Base-by-base conservation (phyloP, 2,113 vertebrate genomes). In the Nothobranchius furzeri region DNA sequence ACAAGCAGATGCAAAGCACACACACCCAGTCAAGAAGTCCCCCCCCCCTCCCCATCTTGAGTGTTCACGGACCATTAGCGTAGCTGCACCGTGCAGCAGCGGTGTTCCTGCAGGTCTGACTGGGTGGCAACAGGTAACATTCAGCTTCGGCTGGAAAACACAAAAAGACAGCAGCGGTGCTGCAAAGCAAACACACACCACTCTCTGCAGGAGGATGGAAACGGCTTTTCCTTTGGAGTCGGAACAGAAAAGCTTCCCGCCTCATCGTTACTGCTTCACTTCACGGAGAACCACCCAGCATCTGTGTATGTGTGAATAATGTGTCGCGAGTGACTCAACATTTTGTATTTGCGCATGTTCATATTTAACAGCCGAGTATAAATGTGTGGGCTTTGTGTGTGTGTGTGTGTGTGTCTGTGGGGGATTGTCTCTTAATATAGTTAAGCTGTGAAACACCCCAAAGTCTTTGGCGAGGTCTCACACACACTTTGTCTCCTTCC, bases 391-490 rank as follows among this genome's bases (percentile, higher is more conserved):
- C 54, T 64, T 47, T 25, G 15, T 58, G 62, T 70, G 67, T 56
- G 58, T 68, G 49, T 40, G 37, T 40, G 37, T 40, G 37, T 24
- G 67, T 64, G 80, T 78, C 65, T 85, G 72, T 45, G 24, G 76
- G 82, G 84, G 81, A 76, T 87, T 86, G 83, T 86, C 60, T 87
- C 85, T 83, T 89, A 89, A 92, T 89, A 78, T 71, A 87, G 81
- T 85, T 88, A 89, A 90, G 88, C 86, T 89, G 87, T 87, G 85
- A 88, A 88, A 89, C 87, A 81, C 85, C 85, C 88, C 84, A 88
- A 88, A 85, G 81, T 79, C 73, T 76, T 84, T 91, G 89, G 87
- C 82, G 54, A 78, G 63, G 73, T 83, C 84, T 81, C 80, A 78
- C 76, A 78, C 74, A 89, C 81, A 78, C 79, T 88, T 88, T 81